Percentiles rank a stretch among this genome's conserved stretches.
These are phyloP conservation scores for Ladona fulva DNA, from an alignment of 1,140 invertebrate genomes.

Conservation along the genomic window DNA sequence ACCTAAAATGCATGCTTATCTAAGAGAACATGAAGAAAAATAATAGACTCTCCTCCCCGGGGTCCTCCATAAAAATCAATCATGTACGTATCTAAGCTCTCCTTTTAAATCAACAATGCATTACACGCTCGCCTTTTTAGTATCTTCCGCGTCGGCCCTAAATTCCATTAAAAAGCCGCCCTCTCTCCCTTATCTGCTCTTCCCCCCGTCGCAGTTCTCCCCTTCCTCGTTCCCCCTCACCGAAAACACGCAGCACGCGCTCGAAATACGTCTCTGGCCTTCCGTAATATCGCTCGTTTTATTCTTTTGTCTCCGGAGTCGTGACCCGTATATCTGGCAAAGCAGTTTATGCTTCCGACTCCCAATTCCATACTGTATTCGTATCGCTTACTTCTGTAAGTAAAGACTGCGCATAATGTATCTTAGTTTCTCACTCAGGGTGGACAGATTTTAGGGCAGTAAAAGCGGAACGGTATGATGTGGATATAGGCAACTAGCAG, in stretches of 20 bases:
- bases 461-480: no score
- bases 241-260: background rate
- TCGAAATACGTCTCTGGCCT: background rate
- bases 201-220: background rate
- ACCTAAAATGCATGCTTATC: no score
- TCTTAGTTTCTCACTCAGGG: no score
- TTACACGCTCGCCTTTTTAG: background rate
- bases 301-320: background rate
- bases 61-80: conserved; percentile 4
- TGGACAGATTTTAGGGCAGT: no score
- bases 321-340: no score
- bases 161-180: background rate
- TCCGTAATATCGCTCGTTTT: background rate
- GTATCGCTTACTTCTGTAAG: no score
- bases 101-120: conserved; percentile 1
- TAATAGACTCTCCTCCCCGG: no score
- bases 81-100: background rate
- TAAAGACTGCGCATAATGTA: no score
- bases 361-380: no score
- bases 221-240: background rate
- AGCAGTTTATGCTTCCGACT: no score
- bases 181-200: background rate
- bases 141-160: background rate
- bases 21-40: no score
- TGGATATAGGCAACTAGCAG: no score